phyloP scores from a whole-genome alignment of 2,888 invertebrate species.

The Esperia sulphurella region DNA sequence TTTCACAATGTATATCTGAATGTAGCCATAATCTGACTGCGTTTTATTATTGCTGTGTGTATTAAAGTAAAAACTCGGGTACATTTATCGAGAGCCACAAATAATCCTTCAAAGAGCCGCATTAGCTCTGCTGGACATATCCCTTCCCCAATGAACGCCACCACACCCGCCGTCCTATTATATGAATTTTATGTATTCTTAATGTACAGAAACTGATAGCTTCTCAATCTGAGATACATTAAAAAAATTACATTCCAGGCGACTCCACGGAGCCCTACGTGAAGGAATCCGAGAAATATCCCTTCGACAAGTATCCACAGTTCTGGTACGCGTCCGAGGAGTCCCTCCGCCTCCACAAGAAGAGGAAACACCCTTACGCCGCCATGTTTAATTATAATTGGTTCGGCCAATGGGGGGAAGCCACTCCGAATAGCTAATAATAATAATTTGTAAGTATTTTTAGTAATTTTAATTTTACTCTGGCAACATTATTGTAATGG shows the following conservation, averaged over 20 bases:
- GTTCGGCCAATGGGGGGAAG: conserved; percentile 56
- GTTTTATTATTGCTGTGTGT: no score
- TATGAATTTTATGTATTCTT: no score
- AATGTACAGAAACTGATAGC: no score
- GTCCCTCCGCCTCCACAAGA: conserved; percentile 61
- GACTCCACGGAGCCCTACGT: conserved; percentile 51
- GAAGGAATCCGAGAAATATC: conserved; percentile 55
- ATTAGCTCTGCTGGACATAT: no score
- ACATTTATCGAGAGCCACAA: no score
- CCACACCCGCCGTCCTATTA: no score
- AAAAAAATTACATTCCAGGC: conserved; percentile 35
- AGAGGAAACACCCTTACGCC: conserved; percentile 65
- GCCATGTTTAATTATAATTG: conserved; percentile 62
- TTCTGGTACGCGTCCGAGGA: conserved; percentile 71
- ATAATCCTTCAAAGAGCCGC: no score
- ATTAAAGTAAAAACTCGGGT: no score
- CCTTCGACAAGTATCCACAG: conserved; percentile 61
- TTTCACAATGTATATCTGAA: no score
- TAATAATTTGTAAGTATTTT: conserved; percentile 3
- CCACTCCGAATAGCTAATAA: conserved; percentile 55
- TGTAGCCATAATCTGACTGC: no score
- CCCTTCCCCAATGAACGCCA: no score
- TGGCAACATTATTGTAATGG: conserved; percentile 23
- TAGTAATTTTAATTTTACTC: conserved; percentile 19
- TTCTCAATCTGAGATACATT: no score